Conservation (phyloP, 2,888 invertebrate genomes). For the Xylocampa areola region DNA sequence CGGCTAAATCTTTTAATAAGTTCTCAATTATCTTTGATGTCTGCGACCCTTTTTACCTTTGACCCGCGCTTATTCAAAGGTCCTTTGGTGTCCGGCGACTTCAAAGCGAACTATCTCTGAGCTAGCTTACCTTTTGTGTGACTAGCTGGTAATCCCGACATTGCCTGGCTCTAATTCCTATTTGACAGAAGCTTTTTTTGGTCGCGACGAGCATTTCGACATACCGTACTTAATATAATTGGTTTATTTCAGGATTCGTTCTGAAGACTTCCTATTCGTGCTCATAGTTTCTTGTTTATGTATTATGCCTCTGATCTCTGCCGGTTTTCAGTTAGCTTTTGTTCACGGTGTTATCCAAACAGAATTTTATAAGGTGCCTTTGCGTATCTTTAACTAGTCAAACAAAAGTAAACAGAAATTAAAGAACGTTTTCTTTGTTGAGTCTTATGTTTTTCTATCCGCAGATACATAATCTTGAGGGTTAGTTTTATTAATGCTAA, state of each 20-base stretch:
- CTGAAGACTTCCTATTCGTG: conserved; percentile 12
- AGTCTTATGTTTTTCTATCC: neutral
- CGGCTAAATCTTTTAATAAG: conserved; percentile 75
- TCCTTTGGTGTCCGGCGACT: conserved; percentile 70
- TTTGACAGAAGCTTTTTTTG: conserved; percentile 48
- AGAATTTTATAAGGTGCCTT: too few relatives aligned
- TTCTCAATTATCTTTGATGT: conserved; percentile 83
- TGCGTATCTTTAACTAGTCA: too few relatives aligned
- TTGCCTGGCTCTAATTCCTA: conserved; percentile 45
- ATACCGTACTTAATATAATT: conserved; percentile 44
- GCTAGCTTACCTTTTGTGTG: conserved; percentile 67
- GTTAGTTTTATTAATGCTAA: conserved; percentile 17
- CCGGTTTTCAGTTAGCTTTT: too few relatives aligned
- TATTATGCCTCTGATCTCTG: too few relatives aligned
- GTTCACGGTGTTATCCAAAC: too few relatives aligned
- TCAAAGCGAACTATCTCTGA: conserved; percentile 82
- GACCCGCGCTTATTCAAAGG: conserved; percentile 77
- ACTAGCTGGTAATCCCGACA: conserved; percentile 57
- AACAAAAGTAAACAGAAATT: too few relatives aligned
- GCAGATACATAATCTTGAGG: neutral
- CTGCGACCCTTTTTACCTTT: conserved; percentile 82
- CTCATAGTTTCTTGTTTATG: neutral
- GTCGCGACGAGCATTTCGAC: conserved; percentile 40
- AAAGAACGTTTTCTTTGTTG: too few relatives aligned
- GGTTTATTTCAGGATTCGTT: conserved; percentile 19